These are phyloP conservation scores for Neoitamus cyanurus DNA, from an alignment of 2,888 invertebrate species.

Conservation along the genomic window DNA sequence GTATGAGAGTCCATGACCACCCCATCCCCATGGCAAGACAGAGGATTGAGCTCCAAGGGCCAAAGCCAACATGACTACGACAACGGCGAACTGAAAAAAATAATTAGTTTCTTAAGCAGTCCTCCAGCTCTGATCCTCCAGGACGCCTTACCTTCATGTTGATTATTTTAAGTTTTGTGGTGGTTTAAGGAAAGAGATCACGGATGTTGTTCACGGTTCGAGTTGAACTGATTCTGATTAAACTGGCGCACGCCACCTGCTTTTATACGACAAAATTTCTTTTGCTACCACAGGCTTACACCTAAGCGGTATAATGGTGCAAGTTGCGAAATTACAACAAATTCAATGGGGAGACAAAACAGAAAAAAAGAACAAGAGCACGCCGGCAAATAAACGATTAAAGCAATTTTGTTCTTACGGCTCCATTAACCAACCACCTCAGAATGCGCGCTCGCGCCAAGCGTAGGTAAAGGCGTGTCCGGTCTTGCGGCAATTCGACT, in stretches of 20 bases:
- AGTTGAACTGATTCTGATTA: background rate
- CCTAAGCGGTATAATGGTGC: background rate
- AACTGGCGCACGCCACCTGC: background rate
- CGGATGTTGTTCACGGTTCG: constrained; percentile 5
- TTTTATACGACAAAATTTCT: constrained; percentile 40
- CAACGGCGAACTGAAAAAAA: constrained; percentile 58
- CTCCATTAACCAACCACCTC: constrained; percentile 3
- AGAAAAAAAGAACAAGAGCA: background rate
- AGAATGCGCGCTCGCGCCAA: background rate
- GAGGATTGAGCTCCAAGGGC: constrained; percentile 63
- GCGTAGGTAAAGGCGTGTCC: constrained; percentile 18
- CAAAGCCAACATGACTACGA: constrained; percentile 64
- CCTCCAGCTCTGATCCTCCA: background rate
- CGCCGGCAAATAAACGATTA: constrained; percentile 17
- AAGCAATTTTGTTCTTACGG: constrained; percentile 29
- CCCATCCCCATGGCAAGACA: constrained; percentile 55
- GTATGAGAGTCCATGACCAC: constrained; percentile 19
- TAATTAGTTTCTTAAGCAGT: background rate
- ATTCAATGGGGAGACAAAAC: background rate
- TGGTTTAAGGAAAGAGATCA: constrained; percentile 1
- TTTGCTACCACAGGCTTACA: background rate
- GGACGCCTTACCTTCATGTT: constrained; percentile 33
- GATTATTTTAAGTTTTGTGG: constrained; percentile 28
- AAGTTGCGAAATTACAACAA: constrained; percentile 27
- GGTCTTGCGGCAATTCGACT: constrained; percentile 3